Percentiles rank a stretch among this genome's conserved stretches.
phyloP scores from a whole-genome alignment of 2,113 vertebrate species.

The Oryzias woworae region DNA sequence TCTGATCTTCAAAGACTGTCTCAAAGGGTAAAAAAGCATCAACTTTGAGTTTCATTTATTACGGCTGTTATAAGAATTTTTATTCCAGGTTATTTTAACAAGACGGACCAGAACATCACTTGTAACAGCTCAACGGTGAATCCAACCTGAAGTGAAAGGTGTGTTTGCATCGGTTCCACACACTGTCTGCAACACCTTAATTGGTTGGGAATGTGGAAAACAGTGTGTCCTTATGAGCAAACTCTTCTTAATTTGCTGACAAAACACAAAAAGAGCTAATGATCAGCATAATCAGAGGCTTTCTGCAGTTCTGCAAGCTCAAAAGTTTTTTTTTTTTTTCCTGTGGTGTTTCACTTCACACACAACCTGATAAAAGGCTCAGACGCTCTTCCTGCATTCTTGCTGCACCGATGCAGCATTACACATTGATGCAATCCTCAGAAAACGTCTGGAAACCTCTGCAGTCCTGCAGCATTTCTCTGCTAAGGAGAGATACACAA shows the following conservation, averaged over 20 bases:
- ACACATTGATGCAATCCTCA: constrained; percentile 36
- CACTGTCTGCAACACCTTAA: constrained; percentile 11
- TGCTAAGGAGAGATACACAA: constrained; percentile 2
- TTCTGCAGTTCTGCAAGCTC: constrained; percentile 18
- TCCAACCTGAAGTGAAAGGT: constrained; percentile 22
- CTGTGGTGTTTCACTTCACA: not conserved
- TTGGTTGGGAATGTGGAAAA: constrained; percentile 13
- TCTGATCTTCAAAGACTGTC: not conserved
- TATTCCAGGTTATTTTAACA: too few species aligned
- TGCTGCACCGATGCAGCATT: constrained; percentile 23
- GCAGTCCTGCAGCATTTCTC: constrained; percentile 12
- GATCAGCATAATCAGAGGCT: constrained; percentile 19
- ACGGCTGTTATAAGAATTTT: too few species aligned
- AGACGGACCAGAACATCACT: too few species aligned
- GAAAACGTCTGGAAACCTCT: constrained; percentile 21
- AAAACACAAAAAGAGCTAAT: constrained; percentile 18
- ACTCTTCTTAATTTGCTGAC: constrained; percentile 35
- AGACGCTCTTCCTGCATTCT: not conserved
- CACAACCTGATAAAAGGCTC: constrained; percentile 5
- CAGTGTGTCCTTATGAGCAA: constrained; percentile 4
- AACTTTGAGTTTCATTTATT: too few species aligned
- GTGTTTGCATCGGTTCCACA: constrained; percentile 3
- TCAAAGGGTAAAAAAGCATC: too few species aligned
- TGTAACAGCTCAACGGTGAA: constrained; percentile 2
- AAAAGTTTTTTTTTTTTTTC: constrained; percentile 8